phyloP scores from a whole-genome alignment of 1,140 invertebrate genomes.

The Venturia canescens region DNA sequence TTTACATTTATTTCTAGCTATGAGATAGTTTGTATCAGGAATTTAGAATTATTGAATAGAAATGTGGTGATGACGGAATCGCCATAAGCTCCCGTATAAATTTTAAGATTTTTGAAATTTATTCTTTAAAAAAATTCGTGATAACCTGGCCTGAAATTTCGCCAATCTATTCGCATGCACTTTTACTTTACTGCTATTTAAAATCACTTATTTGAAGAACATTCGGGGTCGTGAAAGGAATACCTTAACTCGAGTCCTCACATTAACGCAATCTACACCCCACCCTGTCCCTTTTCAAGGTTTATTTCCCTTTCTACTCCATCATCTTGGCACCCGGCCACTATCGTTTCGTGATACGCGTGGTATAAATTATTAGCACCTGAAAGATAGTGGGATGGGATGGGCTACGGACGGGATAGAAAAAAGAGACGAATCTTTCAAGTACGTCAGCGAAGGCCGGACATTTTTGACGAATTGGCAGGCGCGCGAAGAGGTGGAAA shows the following conservation, averaged over 20 bases:
- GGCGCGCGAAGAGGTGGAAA: background rate
- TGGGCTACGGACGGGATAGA: background rate
- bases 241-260: constrained; percentile 20
- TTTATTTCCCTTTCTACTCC: constrained; percentile 15
- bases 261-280: constrained; percentile 39
- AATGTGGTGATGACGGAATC: too few relatives aligned
- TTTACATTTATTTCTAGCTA: too few relatives aligned
- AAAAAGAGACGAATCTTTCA: background rate
- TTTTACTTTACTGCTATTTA: too few relatives aligned
- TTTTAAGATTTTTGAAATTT: too few relatives aligned
- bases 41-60: too few relatives aligned
- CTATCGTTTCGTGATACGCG: constrained; percentile 41
- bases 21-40: too few relatives aligned
- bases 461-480: background rate
- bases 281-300: background rate
- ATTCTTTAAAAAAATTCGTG: too few relatives aligned
- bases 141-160: too few relatives aligned
- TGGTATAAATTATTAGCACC: constrained; percentile 30
- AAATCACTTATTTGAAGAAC: too few relatives aligned
- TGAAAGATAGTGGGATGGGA: background rate
- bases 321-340: constrained; percentile 36
- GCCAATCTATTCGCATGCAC: too few relatives aligned
- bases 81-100: too few relatives aligned
- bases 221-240: too few relatives aligned
- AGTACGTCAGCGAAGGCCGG: background rate